Percentiles rank a stretch among this genome's conserved stretches.
These are phyloP conservation scores for Acrossocheilus fasciatus DNA, from an alignment of 2,797 vertebrate genomes.

Conservation along the genomic window DNA sequence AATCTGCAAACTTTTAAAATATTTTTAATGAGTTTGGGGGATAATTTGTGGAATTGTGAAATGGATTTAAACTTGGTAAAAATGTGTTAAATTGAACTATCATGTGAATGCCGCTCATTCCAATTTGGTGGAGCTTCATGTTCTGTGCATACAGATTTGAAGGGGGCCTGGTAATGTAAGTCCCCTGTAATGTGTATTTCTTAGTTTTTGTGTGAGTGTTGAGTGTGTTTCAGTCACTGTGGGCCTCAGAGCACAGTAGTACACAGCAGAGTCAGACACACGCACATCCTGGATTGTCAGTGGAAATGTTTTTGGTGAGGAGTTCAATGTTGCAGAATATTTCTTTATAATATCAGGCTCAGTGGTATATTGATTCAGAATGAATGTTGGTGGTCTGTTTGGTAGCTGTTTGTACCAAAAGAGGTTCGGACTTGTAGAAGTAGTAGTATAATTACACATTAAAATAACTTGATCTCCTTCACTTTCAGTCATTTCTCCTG, in stretches of 20 bases:
- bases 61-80: neutral
- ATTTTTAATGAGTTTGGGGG: too few relatives aligned
- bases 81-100: too few relatives aligned
- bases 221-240: too few relatives aligned
- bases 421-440: neutral
- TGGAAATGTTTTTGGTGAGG: neutral
- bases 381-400: constrained; percentile 25
- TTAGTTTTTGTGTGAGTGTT: too few relatives aligned
- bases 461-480: neutral
- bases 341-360: neutral
- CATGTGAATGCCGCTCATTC: too few relatives aligned
- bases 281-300: too few relatives aligned
- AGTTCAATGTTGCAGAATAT: neutral
- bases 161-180: too few relatives aligned
- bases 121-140: too few relatives aligned
- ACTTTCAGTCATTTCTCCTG: neutral
- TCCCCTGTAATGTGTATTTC: too few relatives aligned
- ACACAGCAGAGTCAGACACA: too few relatives aligned
- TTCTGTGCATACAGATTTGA: neutral
- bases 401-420: constrained; percentile 11
- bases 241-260: too few relatives aligned
- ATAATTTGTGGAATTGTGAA: neutral
- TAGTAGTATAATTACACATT: neutral
- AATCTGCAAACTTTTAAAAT: too few relatives aligned
- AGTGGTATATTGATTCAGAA: neutral